Percentiles rank a stretch among this genome's conserved stretches.
phyloP scores from a whole-genome alignment of 2,797 vertebrate species.

The Arctocebus calabarensis region DNA sequence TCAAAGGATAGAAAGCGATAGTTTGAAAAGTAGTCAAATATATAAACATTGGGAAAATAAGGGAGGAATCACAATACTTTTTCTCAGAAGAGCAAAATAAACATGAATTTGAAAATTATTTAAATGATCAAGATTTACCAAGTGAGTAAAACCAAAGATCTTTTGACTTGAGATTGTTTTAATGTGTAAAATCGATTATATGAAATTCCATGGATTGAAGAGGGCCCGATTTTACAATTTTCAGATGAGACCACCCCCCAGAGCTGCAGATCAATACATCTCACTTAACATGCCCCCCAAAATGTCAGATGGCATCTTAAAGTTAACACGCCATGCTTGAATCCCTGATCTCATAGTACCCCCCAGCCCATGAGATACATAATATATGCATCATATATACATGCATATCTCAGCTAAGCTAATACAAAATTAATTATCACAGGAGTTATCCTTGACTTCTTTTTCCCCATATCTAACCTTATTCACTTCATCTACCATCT shows the following conservation, averaged over 20 bases:
- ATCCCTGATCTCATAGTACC: not conserved
- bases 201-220: not conserved
- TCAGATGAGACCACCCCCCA: not conserved
- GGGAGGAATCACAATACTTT: not conserved
- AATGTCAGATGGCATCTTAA: not conserved
- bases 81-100: not conserved
- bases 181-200: not conserved
- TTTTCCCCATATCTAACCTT: not conserved
- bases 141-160: not conserved
- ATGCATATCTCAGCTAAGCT: not conserved
- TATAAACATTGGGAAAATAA: not conserved
- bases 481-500: not conserved
- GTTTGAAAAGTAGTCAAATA: constrained; percentile 3
- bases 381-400: no score
- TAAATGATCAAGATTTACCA: not conserved
- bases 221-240: not conserved
- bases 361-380: not conserved
- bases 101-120: not conserved
- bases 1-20: not conserved
- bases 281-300: not conserved
- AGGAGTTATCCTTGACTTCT: not conserved
- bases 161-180: not conserved
- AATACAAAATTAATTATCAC: not conserved
- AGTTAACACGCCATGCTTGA: not conserved
- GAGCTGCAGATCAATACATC: accelerated